These are phyloP conservation scores for Cephus pulcher DNA, from an alignment of 2,888 invertebrate genomes.

Conservation along the genomic window DNA sequence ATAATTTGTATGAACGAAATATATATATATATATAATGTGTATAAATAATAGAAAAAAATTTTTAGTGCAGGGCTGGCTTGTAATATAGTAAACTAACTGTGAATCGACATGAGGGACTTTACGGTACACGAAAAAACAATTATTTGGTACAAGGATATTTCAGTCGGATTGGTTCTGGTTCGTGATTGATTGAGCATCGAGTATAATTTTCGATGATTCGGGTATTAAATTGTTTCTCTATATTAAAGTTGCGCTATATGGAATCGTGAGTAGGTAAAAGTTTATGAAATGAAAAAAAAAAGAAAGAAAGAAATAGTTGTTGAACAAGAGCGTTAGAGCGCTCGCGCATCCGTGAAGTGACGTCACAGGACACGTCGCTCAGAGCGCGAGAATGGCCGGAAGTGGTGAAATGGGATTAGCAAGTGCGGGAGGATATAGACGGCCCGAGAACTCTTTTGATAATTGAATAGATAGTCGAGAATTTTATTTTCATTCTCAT, in stretches of 20 bases:
- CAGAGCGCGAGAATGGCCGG: constrained; percentile 63
- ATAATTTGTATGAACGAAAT: background rate
- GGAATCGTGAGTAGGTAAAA: background rate
- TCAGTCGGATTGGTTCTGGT: background rate
- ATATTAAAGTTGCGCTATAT: background rate
- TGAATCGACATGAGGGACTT: background rate
- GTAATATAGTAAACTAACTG: background rate
- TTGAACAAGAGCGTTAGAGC: constrained; percentile 36
- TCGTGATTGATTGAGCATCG: background rate
- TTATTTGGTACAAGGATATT: background rate
- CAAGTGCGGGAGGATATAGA: constrained; percentile 47
- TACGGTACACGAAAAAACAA: background rate
- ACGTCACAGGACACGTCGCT: constrained; percentile 66
- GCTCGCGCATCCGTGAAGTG: constrained; percentile 54
- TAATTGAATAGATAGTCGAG: constrained; percentile 64
- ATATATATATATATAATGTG: background rate
- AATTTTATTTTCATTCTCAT: constrained; percentile 23
- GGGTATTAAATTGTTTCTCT: background rate
- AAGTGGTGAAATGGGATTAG: constrained; percentile 65
- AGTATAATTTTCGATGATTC: background rate
- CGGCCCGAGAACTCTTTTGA: constrained; percentile 51
- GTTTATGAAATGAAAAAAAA: constrained; percentile 8
- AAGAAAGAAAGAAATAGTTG: constrained; percentile 34
- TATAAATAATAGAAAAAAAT: background rate
- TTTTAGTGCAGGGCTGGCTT: background rate